Base-by-base conservation (phyloP, 2,113 vertebrate species). In the Cryptomyrus ogoouensis region DNA sequence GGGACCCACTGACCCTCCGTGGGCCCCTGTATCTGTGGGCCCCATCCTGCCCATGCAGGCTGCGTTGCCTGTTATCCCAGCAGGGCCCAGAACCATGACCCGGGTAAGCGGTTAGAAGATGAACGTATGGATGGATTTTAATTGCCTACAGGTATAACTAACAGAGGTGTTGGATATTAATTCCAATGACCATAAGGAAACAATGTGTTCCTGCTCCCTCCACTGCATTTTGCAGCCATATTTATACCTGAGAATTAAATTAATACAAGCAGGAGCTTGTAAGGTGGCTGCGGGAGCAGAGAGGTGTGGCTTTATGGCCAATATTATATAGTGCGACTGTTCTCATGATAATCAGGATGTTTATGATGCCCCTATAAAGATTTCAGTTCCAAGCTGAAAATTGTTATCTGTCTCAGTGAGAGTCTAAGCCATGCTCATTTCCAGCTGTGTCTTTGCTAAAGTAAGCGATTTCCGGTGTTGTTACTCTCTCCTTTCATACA, bases 381-480 rank as follows among this genome's bases (percentile, higher is more conserved):
- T 88, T 88, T 88, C 39, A 66, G 39, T 21, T 62, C 35, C 35
- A 62, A 88, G 35, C n/a, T 88, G 39, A 46, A 88, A 44, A 70
- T 70, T 70, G n/a, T 66, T 21, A 56, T 31, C 5, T 19, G 17
- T 10, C 39, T 19, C 56, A 39, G 15, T 27, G 52, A 66, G 21
- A 39, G 21, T 62, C 52, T 66, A 53, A 66, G n/a, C 87, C 19
- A 5, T 53, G 35, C 24, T 88, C 39, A 44, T 66, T 88, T 88
- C 87, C 87, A 88, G 53, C 87, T 88, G 87, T 62, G 52, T 62
- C 87, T 88, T 66, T 88, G 87, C 87, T 88, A 88, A 88, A 88
- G 87, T 46, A 88, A 88, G 87, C 52, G 35, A 7, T 88, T 88
- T 88, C 87, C 47, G 6, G 50, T 35, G 85, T 39, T 87, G 46